Evolutionary conservation across 2,113 vertebrate genomes (phyloP).

Genomic region (Trinectes maculatus): DNA sequence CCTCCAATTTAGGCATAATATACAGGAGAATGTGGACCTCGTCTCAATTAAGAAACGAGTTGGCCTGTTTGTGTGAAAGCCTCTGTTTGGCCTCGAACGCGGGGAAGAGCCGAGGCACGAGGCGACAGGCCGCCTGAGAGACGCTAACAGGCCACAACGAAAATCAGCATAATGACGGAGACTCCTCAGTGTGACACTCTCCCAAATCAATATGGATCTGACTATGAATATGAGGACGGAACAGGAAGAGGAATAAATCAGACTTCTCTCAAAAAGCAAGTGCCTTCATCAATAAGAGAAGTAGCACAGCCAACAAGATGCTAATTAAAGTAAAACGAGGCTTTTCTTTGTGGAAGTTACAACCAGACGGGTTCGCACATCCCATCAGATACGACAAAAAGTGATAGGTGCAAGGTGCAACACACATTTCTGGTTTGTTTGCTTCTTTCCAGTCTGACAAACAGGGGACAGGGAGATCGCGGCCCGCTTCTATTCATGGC

Average conservation of each 20-base stretch:
- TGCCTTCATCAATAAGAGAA: background rate
- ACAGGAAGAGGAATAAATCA: conserved; percentile 7
- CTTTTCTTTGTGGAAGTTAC: background rate
- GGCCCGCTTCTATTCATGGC: conserved; percentile 52
- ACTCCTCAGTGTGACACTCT: conserved; percentile 28
- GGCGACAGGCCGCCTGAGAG: conserved; percentile 29
- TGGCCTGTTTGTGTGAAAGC: conserved; percentile 33
- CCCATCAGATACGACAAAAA: background rate
- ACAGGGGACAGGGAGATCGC: conserved; percentile 42
- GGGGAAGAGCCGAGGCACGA: background rate
- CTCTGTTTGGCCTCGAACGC: conserved; percentile 1
- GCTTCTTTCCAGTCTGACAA: conserved; percentile 53
- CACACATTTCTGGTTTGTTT: conserved; percentile 48
- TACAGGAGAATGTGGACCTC: conserved; percentile 36
- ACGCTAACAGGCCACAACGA: conserved; percentile 56
- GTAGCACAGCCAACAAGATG: conserved; percentile 1
- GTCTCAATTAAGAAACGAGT: conserved; percentile 51
- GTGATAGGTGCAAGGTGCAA: conserved; percentile 42
- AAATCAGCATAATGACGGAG: conserved; percentile 70
- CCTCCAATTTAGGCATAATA: conserved; percentile 32
- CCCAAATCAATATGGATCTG: conserved; percentile 57
- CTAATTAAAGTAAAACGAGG: conserved; percentile 1
- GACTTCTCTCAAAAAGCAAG: background rate
- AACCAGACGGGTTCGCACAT: background rate
- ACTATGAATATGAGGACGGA: conserved; percentile 29